Evolutionary conservation across 1,140 invertebrate species (phyloP), one percentile per base, ranked within the genome.

Genomic region (Tribolium castaneum): DNA sequence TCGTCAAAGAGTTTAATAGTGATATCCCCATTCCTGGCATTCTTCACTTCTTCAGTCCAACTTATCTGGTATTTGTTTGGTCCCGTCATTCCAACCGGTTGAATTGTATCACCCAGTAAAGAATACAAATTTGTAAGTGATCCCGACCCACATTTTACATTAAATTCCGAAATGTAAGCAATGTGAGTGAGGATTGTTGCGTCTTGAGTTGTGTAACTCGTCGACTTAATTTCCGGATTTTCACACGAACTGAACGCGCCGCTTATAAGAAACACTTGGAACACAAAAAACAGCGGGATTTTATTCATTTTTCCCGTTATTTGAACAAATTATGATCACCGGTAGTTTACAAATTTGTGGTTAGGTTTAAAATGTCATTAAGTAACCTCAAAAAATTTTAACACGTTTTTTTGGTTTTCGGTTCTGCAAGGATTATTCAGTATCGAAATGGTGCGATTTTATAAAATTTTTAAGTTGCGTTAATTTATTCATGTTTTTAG

Each of bases 1-100:
- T 98, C 96, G 84, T 98, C 96, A 83, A 93, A 95, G 1, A 99
- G 87, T 79, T 92, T 92, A n/a, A 98, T 90, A 54, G 90, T 89
- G 80, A 96, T 93, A 54, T 92, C 91, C 34, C 96, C 96, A 59
- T 94, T 92, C 50, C 90, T 90, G 0, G 95, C 92, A 82, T 93
- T 94, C 22, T 93, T 92, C 9, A 94, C 89, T 76, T 97, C 96
- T 85, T 96, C 94, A 39, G 94, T 94, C 94, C 95, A 97, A 81
- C 95, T 97, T 87, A 95, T 93, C 90, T 95, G 94, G 83, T 95
- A 96, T 85, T 92, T 93, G 78, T 92, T 91, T 51, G 92, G 91
- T 50, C 91, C 92, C 16, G 94, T 89, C 81, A 91, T 91, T 9
- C 94, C 94, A 35, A 94, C 94, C n/a, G 94, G 93, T 56, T 96